phyloP scores from a whole-genome alignment of 2,113 vertebrate species.

The Pygoscelis adeliae region DNA sequence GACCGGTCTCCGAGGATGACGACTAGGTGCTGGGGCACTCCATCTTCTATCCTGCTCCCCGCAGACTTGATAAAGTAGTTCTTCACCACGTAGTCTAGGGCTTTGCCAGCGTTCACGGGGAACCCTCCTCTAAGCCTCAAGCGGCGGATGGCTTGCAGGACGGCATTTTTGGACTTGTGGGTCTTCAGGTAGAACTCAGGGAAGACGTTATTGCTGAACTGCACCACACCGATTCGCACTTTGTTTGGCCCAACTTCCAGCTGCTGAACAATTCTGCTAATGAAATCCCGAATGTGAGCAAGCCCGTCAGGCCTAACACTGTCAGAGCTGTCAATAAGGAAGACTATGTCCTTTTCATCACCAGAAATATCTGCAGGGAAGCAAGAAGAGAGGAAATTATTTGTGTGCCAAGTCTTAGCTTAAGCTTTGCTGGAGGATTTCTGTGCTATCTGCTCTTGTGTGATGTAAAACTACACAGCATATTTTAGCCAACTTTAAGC shows the following conservation, averaged over 20 bases:
- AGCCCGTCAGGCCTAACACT: conserved; percentile 68
- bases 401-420: neutral
- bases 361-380: conserved; percentile 58
- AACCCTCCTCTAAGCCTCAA: conserved; percentile 85
- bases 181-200: conserved; percentile 88
- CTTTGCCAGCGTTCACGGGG: conserved; percentile 82
- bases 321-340: conserved; percentile 92
- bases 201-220: conserved; percentile 84
- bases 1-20: conserved; percentile 89
- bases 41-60: conserved; percentile 83
- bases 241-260: conserved; percentile 84
- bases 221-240: conserved; percentile 85
- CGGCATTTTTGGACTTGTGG: conserved; percentile 74
- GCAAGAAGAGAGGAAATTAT: neutral
- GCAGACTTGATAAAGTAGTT: conserved; percentile 84
- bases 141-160: conserved; percentile 82
- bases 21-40: conserved; percentile 90
- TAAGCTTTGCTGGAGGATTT: neutral
- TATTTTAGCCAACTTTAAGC: neutral
- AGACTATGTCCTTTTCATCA: conserved; percentile 89
- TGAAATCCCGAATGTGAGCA: conserved; percentile 91
- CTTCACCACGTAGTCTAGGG: conserved; percentile 82
- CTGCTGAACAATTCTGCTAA: conserved; percentile 81
- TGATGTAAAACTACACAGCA: rapidly evolving
- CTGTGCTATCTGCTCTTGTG: neutral